Base-by-base conservation (phyloP, 2,797 vertebrate species). In the Hippoglossus hippoglossus region DNA sequence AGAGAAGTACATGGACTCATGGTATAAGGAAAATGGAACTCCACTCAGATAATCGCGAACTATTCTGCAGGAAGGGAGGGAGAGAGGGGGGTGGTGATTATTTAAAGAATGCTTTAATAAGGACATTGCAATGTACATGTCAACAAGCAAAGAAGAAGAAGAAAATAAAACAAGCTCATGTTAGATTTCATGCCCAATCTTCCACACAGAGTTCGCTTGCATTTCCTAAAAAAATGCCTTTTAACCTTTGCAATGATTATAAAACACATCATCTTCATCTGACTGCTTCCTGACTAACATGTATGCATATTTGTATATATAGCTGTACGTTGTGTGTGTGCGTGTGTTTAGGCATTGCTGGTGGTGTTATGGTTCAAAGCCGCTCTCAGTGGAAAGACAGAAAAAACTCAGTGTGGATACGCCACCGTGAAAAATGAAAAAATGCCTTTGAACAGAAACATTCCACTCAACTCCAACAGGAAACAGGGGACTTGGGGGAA, bases 1-100 rank as follows among this genome's bases (percentile, higher is more conserved):
- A 76, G 96, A 96, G 93, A 97, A 98, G 90, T 96, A 96, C 82
- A 95, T 90, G 68, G 96, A 97, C 68, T 96, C 96, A 71, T 97
- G 96, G 92, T 96, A 98, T 77, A 94, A 94, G 81, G 96, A 94
- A 91, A 98, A 98, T 73, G 97, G 96, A 81, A 88, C 91, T 89
- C 94, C 96, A 81, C 96, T 96, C 91, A 98, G 92, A 90, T 97
- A 96, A 90, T 95, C 95, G 77, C 95, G 95, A 86, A 97, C 94
- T 92, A 95, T 91, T 92, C 97, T 98, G 90, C 64, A 82, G 65
- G 50, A 68, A 72, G 63, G 58, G 69, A 75, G 62, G 21, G 36
- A 77, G 36, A 62, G 19, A 66, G 34, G 34, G 26, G 26, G 41
- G 52, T 39, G 44, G 63, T 67, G 62, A 79, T 74, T 24, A 73